Conservation (phyloP, 2,113 vertebrate species). For the Willisornis vidua region DNA sequence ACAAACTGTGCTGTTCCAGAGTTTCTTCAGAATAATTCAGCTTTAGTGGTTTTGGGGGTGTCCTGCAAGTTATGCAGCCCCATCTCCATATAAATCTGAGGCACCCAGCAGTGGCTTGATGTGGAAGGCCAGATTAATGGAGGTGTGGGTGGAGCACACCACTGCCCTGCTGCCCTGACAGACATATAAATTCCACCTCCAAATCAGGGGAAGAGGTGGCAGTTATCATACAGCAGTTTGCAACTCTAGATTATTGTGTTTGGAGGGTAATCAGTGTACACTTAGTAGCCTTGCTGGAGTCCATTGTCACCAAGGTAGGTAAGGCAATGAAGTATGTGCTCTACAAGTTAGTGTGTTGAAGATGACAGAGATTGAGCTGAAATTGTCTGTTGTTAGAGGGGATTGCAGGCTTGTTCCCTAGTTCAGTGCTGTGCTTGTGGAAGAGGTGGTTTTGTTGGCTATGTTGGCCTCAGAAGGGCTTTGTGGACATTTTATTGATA, state of each 20-base stretch:
- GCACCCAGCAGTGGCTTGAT: background rate
- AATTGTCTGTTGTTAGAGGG: background rate
- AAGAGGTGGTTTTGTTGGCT: background rate
- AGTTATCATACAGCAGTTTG: background rate
- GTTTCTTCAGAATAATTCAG: background rate
- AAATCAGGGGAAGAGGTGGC: background rate
- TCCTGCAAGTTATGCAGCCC: background rate
- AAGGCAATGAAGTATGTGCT: background rate
- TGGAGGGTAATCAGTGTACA: background rate
- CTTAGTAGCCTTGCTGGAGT: background rate
- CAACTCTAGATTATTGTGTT: background rate
- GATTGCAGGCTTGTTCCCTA: background rate
- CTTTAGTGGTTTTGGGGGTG: background rate
- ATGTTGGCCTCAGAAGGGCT: background rate
- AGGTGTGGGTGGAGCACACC: background rate
- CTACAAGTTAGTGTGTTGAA: background rate
- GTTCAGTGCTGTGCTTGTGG: rapidly evolving
- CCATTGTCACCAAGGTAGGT: background rate
- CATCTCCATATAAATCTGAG: background rate
- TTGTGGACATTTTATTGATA: rapidly evolving
- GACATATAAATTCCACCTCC: background rate
- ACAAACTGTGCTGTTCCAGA: background rate
- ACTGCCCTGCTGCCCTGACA: background rate
- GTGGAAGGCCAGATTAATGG: background rate
- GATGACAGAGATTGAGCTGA: background rate